Conservation (phyloP, 1,140 invertebrate species). For the Bombus turneri region DNA sequence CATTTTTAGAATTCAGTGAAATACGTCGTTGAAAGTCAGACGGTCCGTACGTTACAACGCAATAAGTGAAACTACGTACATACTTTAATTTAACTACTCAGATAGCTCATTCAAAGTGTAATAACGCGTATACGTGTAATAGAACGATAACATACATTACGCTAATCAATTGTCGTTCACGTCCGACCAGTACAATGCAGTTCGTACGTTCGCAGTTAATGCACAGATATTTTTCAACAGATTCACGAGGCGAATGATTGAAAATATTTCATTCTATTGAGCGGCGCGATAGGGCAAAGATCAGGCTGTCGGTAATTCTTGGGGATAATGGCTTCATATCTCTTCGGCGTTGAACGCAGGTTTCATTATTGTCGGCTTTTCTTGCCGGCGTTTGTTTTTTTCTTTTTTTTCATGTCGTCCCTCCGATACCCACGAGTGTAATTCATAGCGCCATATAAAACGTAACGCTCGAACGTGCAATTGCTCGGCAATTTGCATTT, state of each 20-base stretch:
- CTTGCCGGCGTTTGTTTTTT: slow-evolving; percentile 2
- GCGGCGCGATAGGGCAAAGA: slow-evolving; percentile 2
- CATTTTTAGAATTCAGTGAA: not conserved
- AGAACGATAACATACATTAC: not conserved
- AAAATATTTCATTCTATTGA: slow-evolving; percentile 34
- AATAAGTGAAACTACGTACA: not conserved
- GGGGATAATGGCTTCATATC: slow-evolving; percentile 42
- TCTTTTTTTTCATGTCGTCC: not conserved
- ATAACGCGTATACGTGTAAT: not conserved
- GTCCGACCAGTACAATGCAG: not conserved
- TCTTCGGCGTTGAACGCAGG: slow-evolving; percentile 15
- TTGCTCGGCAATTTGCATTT: slow-evolving; percentile 16
- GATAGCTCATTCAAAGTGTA: not conserved
- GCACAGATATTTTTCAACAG: not conserved
- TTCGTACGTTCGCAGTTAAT: slow-evolving; percentile 4
- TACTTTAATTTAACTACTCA: not conserved
- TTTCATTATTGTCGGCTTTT: slow-evolving; percentile 39
- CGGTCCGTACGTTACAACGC: not conserved
- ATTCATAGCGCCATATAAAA: slow-evolving; percentile 28
- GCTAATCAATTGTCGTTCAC: slow-evolving; percentile 25
- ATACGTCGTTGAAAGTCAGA: not conserved
- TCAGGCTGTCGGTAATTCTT: slow-evolving; percentile 31
- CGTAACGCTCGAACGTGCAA: slow-evolving; percentile 12
- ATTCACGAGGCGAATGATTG: slow-evolving; percentile 1
- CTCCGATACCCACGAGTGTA: slow-evolving; percentile 9